Percentiles rank a stretch among this genome's conserved stretches.
Conservation (phyloP, 2,888 invertebrate genomes). For the Apantesis nais region DNA sequence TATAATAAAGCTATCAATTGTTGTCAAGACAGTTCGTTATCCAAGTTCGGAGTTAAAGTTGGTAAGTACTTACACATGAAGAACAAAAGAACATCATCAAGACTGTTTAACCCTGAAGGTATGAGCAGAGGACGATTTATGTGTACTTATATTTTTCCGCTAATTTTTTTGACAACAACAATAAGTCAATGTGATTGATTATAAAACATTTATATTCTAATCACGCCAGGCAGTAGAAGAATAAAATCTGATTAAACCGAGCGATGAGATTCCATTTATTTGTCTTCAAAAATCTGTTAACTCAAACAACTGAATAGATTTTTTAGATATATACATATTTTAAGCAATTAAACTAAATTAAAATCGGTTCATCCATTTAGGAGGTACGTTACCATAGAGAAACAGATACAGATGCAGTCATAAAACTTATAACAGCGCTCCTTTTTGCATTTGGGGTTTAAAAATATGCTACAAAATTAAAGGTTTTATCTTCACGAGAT, state of each 20-base stretch:
- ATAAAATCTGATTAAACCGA: neutral
- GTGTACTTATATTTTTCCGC: neutral
- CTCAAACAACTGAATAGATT: neutral
- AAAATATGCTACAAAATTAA: constrained; percentile 2
- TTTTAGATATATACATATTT: too few species aligned
- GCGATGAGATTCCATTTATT: neutral
- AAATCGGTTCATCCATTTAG: neutral
- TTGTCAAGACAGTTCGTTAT: neutral
- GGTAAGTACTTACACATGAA: neutral
- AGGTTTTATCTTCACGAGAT: constrained; percentile 14
- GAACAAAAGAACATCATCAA: neutral
- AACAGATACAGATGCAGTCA: neutral
- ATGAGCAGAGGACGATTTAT: neutral
- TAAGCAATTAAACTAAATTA: too few species aligned
- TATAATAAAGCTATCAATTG: neutral
- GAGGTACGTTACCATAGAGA: neutral
- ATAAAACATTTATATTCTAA: neutral
- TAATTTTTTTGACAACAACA: neutral
- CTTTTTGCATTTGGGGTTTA: neutral
- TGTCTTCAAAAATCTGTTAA: too few species aligned
- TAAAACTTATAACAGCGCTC: neutral
- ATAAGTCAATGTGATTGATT: neutral
- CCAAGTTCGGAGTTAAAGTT: neutral
- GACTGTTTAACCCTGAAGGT: neutral
- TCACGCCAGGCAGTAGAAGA: neutral